Percentiles rank a stretch among this genome's conserved stretches.
phyloP scores from a whole-genome alignment of 2,888 invertebrate genomes.

The Drosophila fungiperda region DNA sequence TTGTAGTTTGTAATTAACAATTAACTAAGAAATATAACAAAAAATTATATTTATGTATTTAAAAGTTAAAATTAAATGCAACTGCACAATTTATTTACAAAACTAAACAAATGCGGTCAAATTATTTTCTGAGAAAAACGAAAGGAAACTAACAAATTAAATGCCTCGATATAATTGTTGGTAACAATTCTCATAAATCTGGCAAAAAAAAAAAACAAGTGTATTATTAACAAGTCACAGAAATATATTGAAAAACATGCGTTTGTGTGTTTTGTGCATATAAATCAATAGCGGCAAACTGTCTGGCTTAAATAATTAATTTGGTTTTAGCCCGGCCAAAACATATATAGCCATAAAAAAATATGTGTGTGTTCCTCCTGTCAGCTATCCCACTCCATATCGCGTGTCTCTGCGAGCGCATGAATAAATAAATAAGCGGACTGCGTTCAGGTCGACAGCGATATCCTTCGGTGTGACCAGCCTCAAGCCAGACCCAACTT shows the following conservation, averaged over 20 bases:
- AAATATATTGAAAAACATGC: background rate
- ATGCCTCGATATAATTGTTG: constrained; percentile 5
- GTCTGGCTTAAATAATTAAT: constrained; percentile 74
- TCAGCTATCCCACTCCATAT: background rate
- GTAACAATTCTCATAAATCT: constrained; percentile 25
- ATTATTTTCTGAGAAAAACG: background rate
- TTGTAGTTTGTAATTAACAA: constrained; percentile 7
- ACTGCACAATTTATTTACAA: constrained; percentile 15
- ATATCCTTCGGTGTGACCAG: constrained; percentile 26
- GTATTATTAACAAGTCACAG: constrained; percentile 25
- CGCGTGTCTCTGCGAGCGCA: constrained; percentile 17
- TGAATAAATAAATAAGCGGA: constrained; percentile 58
- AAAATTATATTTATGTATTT: background rate
- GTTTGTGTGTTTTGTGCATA: constrained; percentile 30
- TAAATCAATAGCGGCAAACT: constrained; percentile 67
- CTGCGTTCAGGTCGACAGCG: constrained; percentile 45
- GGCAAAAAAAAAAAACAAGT: constrained; percentile 2
- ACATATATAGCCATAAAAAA: constrained; percentile 68
- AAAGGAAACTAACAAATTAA: background rate
- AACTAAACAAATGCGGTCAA: background rate
- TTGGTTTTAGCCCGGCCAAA: constrained; percentile 49
- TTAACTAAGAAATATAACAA: background rate
- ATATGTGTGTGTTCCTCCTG: constrained; percentile 13
- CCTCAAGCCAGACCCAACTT: background rate
- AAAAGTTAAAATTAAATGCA: background rate